Percentiles rank a stretch among this genome's conserved stretches.
These are phyloP conservation scores for Trematocara zebra DNA, from an alignment of 2,113 vertebrate genomes.

Conservation along the genomic window DNA sequence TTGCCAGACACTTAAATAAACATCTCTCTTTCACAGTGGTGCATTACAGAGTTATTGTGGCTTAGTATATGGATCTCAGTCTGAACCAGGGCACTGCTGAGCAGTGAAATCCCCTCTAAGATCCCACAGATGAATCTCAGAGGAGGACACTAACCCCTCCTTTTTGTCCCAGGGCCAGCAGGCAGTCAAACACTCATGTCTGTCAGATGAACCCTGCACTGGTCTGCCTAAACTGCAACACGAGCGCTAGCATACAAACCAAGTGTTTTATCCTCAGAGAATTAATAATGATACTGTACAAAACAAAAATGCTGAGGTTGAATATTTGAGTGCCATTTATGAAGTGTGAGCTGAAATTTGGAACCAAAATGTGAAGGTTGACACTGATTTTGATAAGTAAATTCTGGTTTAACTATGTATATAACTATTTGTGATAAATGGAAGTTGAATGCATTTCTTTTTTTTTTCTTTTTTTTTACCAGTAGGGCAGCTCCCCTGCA, in stretches of 20 bases:
- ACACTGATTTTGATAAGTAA: not conserved
- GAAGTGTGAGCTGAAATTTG: not conserved
- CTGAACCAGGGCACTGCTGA: constrained; percentile 39
- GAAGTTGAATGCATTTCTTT: not conserved
- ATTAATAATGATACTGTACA: not conserved
- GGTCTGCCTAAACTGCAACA: not conserved
- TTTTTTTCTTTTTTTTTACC: not conserved
- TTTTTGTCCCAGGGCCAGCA: constrained; percentile 19
- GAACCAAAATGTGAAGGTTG: not conserved
- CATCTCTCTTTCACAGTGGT: not conserved
- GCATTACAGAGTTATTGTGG: not conserved
- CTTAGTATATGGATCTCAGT: constrained; percentile 11
- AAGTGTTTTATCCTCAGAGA: not conserved
- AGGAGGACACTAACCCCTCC: constrained; percentile 32
- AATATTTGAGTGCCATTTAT: not conserved
- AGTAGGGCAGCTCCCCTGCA: constrained; percentile 14
- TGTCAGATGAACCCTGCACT: constrained; percentile 25
- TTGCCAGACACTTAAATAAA: not conserved
- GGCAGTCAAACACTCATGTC: constrained; percentile 29
- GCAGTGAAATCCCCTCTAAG: constrained; percentile 43
- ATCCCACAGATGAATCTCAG: constrained; percentile 33
- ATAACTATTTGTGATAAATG: not conserved
- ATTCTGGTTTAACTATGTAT: not conserved
- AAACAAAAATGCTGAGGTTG: not conserved
- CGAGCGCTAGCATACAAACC: not conserved